Evolutionary conservation across 2,113 vertebrate genomes (phyloP).

Genomic region (Brachypteracias leptosomus): DNA sequence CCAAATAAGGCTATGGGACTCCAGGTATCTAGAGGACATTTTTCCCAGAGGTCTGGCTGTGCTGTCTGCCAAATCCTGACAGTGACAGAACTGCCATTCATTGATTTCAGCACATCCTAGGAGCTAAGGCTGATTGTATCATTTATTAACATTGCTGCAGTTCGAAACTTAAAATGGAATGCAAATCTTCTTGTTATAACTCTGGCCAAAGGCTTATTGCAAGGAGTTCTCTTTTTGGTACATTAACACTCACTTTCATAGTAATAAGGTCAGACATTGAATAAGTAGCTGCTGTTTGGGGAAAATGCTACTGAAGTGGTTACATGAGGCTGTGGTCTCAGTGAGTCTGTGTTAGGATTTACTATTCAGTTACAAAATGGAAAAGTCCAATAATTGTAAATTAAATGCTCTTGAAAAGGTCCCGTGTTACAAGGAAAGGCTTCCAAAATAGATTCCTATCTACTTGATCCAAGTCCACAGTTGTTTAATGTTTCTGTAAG

Average conservation of each 20-base stretch:
- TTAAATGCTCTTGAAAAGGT: not conserved
- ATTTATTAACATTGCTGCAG: not conserved
- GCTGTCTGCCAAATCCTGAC: not conserved
- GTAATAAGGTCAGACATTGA: not conserved
- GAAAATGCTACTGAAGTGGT: not conserved
- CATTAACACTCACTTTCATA: not conserved
- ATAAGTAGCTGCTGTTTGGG: not conserved
- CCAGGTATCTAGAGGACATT: not conserved
- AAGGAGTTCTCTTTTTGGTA: not conserved
- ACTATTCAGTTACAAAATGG: not conserved
- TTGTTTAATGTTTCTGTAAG: not conserved
- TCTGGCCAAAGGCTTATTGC: not conserved
- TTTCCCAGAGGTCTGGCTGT: not conserved
- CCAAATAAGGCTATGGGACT: not conserved
- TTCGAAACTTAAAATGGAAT: not conserved
- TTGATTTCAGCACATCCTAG: not conserved
- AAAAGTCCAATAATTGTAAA: not conserved
- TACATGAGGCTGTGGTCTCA: not conserved
- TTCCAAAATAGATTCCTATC: not conserved
- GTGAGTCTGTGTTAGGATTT: not conserved
- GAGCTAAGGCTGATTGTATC: not conserved
- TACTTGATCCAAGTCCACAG: not conserved
- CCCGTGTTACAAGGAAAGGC: not conserved
- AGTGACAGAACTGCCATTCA: not conserved
- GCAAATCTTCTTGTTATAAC: not conserved